phyloP scores from a whole-genome alignment of 2,888 invertebrate genomes.

The Ptychoptera albimana region DNA sequence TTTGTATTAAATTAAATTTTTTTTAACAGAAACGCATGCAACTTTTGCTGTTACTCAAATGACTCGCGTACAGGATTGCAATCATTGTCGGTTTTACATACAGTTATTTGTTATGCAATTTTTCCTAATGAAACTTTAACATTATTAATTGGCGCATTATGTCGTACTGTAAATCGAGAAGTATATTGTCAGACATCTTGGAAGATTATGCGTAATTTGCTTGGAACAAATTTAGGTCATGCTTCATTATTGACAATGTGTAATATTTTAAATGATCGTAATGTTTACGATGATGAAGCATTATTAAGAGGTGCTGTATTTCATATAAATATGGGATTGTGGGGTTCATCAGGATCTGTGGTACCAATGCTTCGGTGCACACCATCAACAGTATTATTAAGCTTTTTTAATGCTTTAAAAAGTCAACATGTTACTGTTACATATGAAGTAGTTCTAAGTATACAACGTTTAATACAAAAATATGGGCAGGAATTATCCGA shows the following conservation, averaged over 20 bases:
- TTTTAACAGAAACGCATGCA: slow-evolving; percentile 52
- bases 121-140: slow-evolving; percentile 68
- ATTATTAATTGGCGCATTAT: slow-evolving; percentile 68
- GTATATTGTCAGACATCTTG: slow-evolving; percentile 66
- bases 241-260: slow-evolving; percentile 75
- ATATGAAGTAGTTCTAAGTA: slow-evolving; percentile 70
- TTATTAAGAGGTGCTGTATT: slow-evolving; percentile 72
- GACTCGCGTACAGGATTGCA: slow-evolving; percentile 51
- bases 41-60: slow-evolving; percentile 47
- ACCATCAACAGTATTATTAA: slow-evolving; percentile 68
- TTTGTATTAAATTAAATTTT: background rate
- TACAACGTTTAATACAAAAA: slow-evolving; percentile 64
- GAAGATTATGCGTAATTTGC: slow-evolving; percentile 83
- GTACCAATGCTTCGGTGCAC: slow-evolving; percentile 63
- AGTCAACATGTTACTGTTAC: slow-evolving; percentile 61
- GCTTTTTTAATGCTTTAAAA: slow-evolving; percentile 52
- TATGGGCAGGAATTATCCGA: slow-evolving; percentile 59
- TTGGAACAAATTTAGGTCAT: slow-evolving; percentile 86
- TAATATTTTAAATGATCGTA: slow-evolving; percentile 49
- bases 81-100: slow-evolving; percentile 70
- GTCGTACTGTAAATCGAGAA: slow-evolving; percentile 71
- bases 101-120: slow-evolving; percentile 78
- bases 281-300: slow-evolving; percentile 40
- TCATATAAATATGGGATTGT: slow-evolving; percentile 83
- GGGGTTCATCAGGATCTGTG: slow-evolving; percentile 50